Conservation (phyloP, 2,113 vertebrate genomes). For the Siniperca chuatsi region DNA sequence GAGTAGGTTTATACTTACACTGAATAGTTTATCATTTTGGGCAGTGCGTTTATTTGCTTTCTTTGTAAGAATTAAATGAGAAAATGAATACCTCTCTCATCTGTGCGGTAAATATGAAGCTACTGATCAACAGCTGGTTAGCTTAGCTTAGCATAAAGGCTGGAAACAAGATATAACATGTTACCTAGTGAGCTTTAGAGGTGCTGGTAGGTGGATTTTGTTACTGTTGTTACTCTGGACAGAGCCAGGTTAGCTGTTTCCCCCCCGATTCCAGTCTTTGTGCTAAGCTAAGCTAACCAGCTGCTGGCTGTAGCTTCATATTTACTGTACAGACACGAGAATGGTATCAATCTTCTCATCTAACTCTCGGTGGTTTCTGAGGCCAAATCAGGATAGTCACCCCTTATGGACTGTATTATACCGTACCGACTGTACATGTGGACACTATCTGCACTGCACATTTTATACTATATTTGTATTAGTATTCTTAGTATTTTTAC, state of each 20-base stretch:
- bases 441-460: no score
- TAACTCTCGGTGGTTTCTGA: no score
- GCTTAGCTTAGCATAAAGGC: background rate
- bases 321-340: no score
- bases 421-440: no score
- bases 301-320: background rate
- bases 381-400: no score
- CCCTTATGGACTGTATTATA: no score
- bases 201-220: background rate
- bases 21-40: background rate
- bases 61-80: background rate
- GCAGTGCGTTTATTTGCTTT: background rate
- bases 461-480: no score
- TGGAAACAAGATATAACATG: background rate
- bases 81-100: background rate
- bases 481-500: no score
- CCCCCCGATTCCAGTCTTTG: background rate
- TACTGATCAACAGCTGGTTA: background rate
- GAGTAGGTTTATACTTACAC: background rate
- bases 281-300: background rate
- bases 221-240: background rate
- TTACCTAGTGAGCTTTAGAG: background rate
- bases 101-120: background rate
- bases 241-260: background rate
- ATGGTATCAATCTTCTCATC: no score